These are phyloP conservation scores for Drosophila subsilvestris DNA, from an alignment of 2,888 invertebrate genomes.

Conservation along the genomic window DNA sequence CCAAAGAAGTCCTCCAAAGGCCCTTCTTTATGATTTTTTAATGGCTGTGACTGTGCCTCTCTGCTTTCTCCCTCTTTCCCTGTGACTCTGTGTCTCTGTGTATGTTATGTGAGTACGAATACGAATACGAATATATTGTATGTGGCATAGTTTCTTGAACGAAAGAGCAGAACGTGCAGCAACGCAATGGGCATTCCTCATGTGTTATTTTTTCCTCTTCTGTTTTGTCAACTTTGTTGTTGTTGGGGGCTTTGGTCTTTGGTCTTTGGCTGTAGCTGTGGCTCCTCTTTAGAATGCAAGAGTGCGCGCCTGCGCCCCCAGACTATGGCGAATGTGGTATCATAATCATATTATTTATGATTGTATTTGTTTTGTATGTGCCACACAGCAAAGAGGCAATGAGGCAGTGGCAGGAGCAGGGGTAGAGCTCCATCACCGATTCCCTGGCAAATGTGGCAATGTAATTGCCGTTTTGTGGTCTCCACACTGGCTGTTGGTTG, in stretches of 20 bases:
- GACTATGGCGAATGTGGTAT: constrained; percentile 55
- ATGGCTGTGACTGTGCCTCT: not conserved
- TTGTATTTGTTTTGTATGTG: constrained; percentile 67
- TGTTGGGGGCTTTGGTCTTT: not conserved
- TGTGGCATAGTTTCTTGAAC: constrained; percentile 40
- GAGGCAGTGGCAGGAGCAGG: not conserved
- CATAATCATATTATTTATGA: constrained; percentile 79
- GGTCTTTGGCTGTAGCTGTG: not conserved
- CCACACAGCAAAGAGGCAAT: constrained; percentile 1
- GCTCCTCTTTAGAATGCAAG: constrained; percentile 42
- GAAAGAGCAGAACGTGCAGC: constrained; percentile 42
- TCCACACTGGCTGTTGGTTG: not conserved
- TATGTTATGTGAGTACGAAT: not conserved
- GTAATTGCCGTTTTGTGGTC: constrained; percentile 70
- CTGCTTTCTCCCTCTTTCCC: not conserved
- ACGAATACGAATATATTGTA: constrained; percentile 6
- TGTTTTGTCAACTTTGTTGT: constrained; percentile 34
- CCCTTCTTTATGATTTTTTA: not conserved
- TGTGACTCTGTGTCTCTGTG: not conserved
- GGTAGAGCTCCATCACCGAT: constrained; percentile 13
- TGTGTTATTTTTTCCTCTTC: not conserved
- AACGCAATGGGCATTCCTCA: constrained; percentile 42
- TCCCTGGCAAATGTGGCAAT: constrained; percentile 52
- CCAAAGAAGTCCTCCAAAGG: not conserved
- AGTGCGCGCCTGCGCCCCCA: constrained; percentile 25